Evolutionary conservation across 2,888 invertebrate genomes (phyloP).

Genomic region (Steinernema hermaphroditum): DNA sequence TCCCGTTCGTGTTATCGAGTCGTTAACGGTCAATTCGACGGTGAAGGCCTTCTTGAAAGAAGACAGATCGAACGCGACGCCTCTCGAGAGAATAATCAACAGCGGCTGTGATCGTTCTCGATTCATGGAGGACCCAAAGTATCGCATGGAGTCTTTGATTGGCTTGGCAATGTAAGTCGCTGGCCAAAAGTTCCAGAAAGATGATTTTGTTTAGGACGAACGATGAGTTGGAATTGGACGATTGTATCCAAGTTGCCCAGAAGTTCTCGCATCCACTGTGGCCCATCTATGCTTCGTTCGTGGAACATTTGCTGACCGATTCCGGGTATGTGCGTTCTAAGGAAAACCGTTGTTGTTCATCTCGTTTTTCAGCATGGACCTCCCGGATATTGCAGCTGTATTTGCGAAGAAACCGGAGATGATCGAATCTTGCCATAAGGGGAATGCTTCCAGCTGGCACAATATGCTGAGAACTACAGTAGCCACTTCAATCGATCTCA

Average conservation of each 20-base stretch:
- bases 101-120: not conserved
- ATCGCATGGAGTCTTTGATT: not conserved
- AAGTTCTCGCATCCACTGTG: not conserved
- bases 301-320: not conserved
- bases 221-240: not conserved
- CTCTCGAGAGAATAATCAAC: not conserved
- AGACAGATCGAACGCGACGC: not conserved
- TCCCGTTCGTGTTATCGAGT: not conserved
- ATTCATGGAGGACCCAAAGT: not conserved
- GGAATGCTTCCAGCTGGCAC: not conserved
- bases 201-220: not conserved
- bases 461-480: not conserved
- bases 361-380: not conserved
- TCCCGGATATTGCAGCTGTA: not conserved
- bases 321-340: not conserved
- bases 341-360: not conserved
- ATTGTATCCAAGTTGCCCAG: not conserved
- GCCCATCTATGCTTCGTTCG: not conserved
- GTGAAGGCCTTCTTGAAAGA: slow-evolving; percentile 4
- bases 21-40: not conserved
- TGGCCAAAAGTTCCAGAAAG: not conserved
- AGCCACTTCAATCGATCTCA: not conserved
- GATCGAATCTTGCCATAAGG: not conserved
- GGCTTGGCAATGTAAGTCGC: not conserved
- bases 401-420: not conserved